Percentiles rank a stretch among this genome's conserved stretches.
These are phyloP conservation scores for Lepidocolaptes lacrymiger DNA, from an alignment of 2,797 vertebrate species.

Conservation along the genomic window DNA sequence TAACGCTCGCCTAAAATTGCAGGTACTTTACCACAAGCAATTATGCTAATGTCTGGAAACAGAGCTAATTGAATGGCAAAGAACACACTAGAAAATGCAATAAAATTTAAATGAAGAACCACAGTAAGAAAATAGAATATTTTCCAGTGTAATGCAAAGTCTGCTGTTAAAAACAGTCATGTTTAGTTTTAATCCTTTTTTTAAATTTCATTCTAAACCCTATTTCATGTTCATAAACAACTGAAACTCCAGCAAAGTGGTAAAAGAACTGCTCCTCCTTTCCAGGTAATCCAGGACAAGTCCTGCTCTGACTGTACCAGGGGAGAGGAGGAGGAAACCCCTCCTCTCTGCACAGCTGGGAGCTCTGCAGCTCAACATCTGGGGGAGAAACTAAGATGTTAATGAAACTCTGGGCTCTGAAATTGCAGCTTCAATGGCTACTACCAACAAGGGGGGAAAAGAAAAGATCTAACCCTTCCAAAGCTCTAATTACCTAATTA, in stretches of 20 bases:
- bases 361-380: background rate
- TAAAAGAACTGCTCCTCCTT: background rate
- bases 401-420: background rate
- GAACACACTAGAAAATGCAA: conserved; percentile 30
- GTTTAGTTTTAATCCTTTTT: background rate
- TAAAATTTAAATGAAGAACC: conserved; percentile 32
- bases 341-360: background rate
- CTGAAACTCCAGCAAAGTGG: background rate
- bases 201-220: background rate
- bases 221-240: background rate
- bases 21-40: conserved; percentile 46
- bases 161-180: background rate
- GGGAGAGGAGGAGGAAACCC: background rate
- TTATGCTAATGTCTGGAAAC: conserved; percentile 55
- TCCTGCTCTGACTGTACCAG: background rate
- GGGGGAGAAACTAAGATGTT: background rate
- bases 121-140: background rate
- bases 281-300: background rate
- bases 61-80: conserved; percentile 38
- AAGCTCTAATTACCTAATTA: background rate
- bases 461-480: background rate
- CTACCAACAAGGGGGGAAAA: background rate
- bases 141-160: background rate
- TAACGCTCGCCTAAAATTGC: background rate
- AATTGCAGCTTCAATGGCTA: background rate